Evolutionary conservation across 2,888 invertebrate genomes (phyloP).

Genomic region (Polydrusus tereticollis): DNA sequence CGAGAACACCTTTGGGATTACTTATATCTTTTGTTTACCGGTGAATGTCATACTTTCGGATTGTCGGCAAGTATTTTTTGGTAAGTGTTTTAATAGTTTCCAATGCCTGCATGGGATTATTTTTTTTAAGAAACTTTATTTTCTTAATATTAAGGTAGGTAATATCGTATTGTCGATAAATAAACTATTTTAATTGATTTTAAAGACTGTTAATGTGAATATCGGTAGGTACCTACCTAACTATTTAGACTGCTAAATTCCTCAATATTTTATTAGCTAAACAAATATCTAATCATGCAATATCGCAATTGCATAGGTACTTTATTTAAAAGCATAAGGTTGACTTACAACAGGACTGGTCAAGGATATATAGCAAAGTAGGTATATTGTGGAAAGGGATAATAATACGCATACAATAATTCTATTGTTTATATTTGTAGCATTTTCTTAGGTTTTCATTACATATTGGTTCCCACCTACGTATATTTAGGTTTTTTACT

Average conservation of each 20-base stretch:
- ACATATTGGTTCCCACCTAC: neutral
- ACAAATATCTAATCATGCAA: conserved; percentile 1
- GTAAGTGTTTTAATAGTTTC: conserved; percentile 15
- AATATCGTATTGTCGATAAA: neutral
- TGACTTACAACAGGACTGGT: conserved; percentile 1
- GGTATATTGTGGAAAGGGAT: conserved; percentile 7
- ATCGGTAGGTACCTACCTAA: too few relatives aligned
- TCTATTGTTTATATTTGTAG: neutral
- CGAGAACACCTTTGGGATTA: conserved; percentile 21
- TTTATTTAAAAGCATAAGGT: too few relatives aligned
- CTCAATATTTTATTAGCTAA: neutral
- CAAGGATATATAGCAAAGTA: conserved; percentile 30
- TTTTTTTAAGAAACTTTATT: neutral
- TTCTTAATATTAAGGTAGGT: neutral
- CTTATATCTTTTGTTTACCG: conserved; percentile 22
- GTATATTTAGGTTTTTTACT: too few relatives aligned
- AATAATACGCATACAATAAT: neutral
- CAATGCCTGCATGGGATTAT: neutral
- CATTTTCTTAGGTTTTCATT: neutral
- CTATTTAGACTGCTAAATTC: neutral
- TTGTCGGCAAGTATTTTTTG: conserved; percentile 15
- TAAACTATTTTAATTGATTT: neutral
- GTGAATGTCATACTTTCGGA: conserved; percentile 23
- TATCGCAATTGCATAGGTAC: neutral
- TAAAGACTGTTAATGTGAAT: too few relatives aligned